Evolutionary conservation across 37 sponge, comb jelly and placozoan species (phyloP).

Genomic region (Corticium candelabrum): DNA sequence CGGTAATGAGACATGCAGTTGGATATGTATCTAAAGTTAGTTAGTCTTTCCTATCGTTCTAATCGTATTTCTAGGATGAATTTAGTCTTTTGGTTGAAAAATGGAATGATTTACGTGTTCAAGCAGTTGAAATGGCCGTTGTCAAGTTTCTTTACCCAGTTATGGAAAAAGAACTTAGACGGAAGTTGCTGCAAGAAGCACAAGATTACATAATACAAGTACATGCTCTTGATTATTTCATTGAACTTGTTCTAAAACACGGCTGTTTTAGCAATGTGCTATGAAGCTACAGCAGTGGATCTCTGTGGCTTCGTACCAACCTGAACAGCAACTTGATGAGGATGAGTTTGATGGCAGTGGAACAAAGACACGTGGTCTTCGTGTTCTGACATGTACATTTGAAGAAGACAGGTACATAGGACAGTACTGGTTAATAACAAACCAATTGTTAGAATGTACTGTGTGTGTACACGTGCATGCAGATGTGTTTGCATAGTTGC

Average conservation of each 20-base stretch:
- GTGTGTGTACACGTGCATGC: background rate
- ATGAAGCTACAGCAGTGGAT: constrained; percentile 61
- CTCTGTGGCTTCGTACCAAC: constrained; percentile 39
- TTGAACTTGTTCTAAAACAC: background rate
- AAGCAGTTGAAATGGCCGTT: constrained; percentile 68
- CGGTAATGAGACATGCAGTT: too few relatives aligned
- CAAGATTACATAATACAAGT: constrained; percentile 78
- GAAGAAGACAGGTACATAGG: constrained; percentile 51
- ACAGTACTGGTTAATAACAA: too few relatives aligned
- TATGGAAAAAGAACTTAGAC: constrained; percentile 71
- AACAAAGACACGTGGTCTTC: constrained; percentile 19
- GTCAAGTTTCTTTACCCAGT: constrained; percentile 78
- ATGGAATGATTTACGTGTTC: constrained; percentile 89
- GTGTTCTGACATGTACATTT: constrained; percentile 55
- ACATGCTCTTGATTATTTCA: background rate
- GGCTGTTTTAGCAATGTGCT: constrained; percentile 17
- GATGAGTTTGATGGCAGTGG: too few relatives aligned
- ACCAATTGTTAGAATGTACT: background rate
- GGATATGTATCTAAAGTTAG: too few relatives aligned
- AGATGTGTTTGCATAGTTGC: background rate
- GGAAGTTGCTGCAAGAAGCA: constrained; percentile 67
- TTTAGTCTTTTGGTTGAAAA: constrained; percentile 77
- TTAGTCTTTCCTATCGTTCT: too few relatives aligned
- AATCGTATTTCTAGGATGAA: constrained; percentile 57
- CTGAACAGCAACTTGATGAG: constrained; percentile 9